Percentiles rank a stretch among this genome's conserved stretches.
Evolutionary conservation across 2,888 invertebrate genomes (phyloP).

Genomic region (Ochropleura plecta): DNA sequence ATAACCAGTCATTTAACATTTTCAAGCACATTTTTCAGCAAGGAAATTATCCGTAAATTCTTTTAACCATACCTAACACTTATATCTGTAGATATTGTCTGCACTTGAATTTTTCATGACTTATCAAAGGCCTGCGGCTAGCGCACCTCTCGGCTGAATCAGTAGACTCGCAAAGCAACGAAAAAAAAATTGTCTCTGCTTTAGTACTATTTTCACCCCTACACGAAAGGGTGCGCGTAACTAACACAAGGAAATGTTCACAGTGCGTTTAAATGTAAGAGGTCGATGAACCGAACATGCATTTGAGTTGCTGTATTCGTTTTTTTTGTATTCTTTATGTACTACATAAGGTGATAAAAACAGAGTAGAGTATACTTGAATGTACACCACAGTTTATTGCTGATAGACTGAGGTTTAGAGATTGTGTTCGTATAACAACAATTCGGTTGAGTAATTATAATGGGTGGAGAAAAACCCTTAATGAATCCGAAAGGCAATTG

Average conservation of each 20-base stretch:
- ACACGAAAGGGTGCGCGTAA: constrained; percentile 71
- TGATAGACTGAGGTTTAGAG: too few species aligned
- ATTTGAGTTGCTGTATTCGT: neutral
- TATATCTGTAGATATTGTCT: constrained; percentile 70
- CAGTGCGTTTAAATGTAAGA: constrained; percentile 64
- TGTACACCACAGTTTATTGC: too few species aligned
- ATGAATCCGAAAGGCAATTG: too few species aligned
- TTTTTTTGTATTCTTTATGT: neutral
- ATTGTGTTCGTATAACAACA: too few species aligned
- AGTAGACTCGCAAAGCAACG: constrained; percentile 67
- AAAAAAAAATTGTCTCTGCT: constrained; percentile 75
- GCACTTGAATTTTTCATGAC: constrained; percentile 86
- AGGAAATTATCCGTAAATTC: constrained; percentile 13
- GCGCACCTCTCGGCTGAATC: constrained; percentile 68
- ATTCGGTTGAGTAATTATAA: too few species aligned
- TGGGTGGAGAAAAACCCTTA: too few species aligned
- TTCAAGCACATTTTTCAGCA: constrained; percentile 5
- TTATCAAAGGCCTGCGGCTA: constrained; percentile 81
- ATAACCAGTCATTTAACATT: constrained; percentile 1
- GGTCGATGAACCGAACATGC: constrained; percentile 70
- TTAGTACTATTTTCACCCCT: constrained; percentile 80
- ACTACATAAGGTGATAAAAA: neutral
- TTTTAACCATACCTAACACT: constrained; percentile 28
- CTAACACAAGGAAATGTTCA: constrained; percentile 76
- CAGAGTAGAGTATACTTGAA: neutral